Percentiles rank a stretch among this genome's conserved stretches.
Conservation (phyloP, 2,113 vertebrate species). For the Thermophis baileyi region DNA sequence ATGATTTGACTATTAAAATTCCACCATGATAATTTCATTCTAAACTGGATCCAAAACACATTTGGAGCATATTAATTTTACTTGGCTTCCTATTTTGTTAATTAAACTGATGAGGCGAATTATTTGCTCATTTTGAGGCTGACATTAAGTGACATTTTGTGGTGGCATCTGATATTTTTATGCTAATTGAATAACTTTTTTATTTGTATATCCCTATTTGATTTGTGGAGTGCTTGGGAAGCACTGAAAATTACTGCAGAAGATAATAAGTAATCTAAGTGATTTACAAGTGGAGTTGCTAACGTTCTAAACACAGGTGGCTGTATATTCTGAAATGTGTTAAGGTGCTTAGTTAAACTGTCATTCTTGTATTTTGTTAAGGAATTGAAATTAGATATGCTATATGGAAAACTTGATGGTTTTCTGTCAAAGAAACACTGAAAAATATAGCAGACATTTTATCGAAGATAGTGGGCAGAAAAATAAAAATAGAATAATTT, state of each 20-base stretch:
- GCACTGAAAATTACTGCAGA: constrained; percentile 48
- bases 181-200: constrained; percentile 68
- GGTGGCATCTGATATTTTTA: constrained; percentile 64
- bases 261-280: constrained; percentile 63
- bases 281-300: constrained; percentile 56
- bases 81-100: constrained; percentile 60
- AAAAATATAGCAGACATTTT: constrained; percentile 26
- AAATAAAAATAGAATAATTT: neutral
- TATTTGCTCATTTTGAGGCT: constrained; percentile 59
- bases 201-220: constrained; percentile 59
- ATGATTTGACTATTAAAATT: constrained; percentile 52
- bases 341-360: constrained; percentile 45
- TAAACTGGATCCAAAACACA: constrained; percentile 49
- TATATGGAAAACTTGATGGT: constrained; percentile 28
- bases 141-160: constrained; percentile 68
- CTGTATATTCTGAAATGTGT: constrained; percentile 58
- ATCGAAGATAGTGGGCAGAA: neutral
- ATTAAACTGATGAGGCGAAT: constrained; percentile 66
- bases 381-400: constrained; percentile 47
- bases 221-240: constrained; percentile 57
- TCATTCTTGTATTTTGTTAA: constrained; percentile 50
- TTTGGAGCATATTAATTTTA: constrained; percentile 59
- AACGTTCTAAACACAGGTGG: constrained; percentile 56
- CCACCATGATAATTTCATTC: constrained; percentile 35
- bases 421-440: constrained; percentile 19